Conservation (phyloP, 53 echinoderm and acorn worm genomes). For the Temnopleurus reevesii region DNA sequence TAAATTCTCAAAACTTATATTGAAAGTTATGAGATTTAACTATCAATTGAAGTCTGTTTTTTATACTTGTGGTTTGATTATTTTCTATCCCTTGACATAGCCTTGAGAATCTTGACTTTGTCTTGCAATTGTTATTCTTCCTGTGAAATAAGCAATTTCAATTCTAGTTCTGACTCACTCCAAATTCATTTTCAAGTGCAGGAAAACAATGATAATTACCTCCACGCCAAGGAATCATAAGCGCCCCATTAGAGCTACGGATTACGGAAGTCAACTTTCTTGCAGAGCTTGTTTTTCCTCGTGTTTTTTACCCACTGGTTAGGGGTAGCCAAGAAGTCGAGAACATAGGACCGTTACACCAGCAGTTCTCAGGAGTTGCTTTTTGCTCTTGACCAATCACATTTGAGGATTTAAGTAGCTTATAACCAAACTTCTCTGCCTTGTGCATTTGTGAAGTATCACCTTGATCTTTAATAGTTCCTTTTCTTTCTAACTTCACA, state of each 20-base stretch:
- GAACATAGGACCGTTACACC: too few relatives aligned
- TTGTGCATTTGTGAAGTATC: too few relatives aligned
- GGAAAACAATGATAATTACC: slow-evolving; percentile 56
- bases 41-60: background rate
- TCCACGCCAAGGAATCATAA: slow-evolving; percentile 41
- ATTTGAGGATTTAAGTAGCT: too few relatives aligned
- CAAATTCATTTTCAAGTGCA: slow-evolving; percentile 32
- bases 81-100: background rate
- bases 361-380: too few relatives aligned
- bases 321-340: slow-evolving; percentile 7
- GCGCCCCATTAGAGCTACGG: slow-evolving; percentile 34
- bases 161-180: slow-evolving; percentile 53
- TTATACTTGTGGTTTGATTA: background rate
- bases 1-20: too few relatives aligned
- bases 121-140: slow-evolving; percentile 28
- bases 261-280: slow-evolving; percentile 37
- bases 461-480: slow-evolving; percentile 14
- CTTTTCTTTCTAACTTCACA: slow-evolving; percentile 39
- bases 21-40: too few relatives aligned
- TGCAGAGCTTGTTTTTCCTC: slow-evolving; percentile 10
- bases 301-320: background rate
- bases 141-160: slow-evolving; percentile 34
- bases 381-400: too few relatives aligned
- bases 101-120: slow-evolving; percentile 36
- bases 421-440: too few relatives aligned